Evolutionary conservation across 2,888 invertebrate genomes (phyloP), one percentile per base, ranked within the genome.

Genomic region (Rhopalosiphum nymphaeae): DNA sequence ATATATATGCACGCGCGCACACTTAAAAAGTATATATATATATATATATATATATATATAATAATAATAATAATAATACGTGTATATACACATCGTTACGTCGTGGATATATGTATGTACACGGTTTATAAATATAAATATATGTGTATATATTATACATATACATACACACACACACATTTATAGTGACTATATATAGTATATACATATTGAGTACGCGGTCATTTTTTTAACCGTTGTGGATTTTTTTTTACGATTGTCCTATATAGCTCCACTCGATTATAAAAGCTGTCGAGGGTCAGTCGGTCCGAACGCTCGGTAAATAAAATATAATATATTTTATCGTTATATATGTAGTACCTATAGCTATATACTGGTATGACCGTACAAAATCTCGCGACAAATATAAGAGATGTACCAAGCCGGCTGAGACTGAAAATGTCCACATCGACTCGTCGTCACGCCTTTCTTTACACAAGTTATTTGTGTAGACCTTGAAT

Each of bases 211-310:
- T 36, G 78, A 36, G 21, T 78, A 36, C 36, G 78, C 36, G 36
- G 78, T 78, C 78, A 78, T 78, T 78, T 78, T 78, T 78, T 78
- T 78, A 78, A 78, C 78, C 78, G 78, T 78, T 78, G 78, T 78
- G 36, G 78, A 78, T 57, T 57, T 57, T 78, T 67, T 78, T 78
- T 78, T 78, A 78, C 78, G 78, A 78, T 67, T 67, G 67, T 67
- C 67, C n/a, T 67, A 67, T n/a, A 16, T 67, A 67, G n/a, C n/a
- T 67, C 67, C 36, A 36, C 16, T 67, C 67, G 67, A 67, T 36
- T 67, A 67, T 67, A 67, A 67, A 67, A 67, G 16, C 67, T 16
- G 67, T 78, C 78, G 21, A 78, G 78, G 78, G 78, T 78, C 78
- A 78, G 78, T 78, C 36, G 21, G 78, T 25, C 36, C 36, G 36